Conservation (phyloP, 2,888 invertebrate species). For the Apamea monoglypha region DNA sequence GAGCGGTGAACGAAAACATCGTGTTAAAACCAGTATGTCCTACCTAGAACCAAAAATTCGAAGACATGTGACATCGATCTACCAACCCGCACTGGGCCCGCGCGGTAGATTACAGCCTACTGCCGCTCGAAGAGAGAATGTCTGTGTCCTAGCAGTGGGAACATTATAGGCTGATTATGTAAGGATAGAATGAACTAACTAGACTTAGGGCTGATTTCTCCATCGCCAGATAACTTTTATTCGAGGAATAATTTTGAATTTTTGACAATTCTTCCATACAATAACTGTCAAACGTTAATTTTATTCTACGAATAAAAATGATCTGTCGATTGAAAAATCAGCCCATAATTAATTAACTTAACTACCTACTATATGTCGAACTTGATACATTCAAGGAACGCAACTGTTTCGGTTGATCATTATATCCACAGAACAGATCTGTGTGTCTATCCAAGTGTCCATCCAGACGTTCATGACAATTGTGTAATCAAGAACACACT, state of each 20-base stretch:
- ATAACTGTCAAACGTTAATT: too few species aligned
- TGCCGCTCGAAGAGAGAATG: background rate
- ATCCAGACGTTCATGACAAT: background rate
- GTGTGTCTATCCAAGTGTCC: background rate
- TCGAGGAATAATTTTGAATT: too few species aligned
- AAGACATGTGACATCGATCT: background rate
- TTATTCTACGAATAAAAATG: too few species aligned
- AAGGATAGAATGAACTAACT: background rate
- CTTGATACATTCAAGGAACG: background rate
- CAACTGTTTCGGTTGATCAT: background rate
- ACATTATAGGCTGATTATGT: background rate
- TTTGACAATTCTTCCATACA: too few species aligned
- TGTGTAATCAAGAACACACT: constrained; percentile 9
- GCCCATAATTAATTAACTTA: too few species aligned
- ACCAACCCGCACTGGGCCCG: too few species aligned
- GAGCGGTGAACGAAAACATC: background rate
- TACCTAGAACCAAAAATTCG: too few species aligned
- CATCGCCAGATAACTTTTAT: too few species aligned
- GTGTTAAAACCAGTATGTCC: too few species aligned
- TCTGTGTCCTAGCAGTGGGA: background rate
- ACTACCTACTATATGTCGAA: background rate
- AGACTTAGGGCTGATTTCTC: background rate
- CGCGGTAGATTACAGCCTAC: background rate
- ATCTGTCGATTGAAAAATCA: too few species aligned
- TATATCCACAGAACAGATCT: too few species aligned